A percentile compares a stretch with the other conserved stretches of the same genome.
These are phyloP conservation scores for Drosophila buzzatii DNA, from an alignment of 2,888 invertebrate genomes.

Conservation along the genomic window DNA sequence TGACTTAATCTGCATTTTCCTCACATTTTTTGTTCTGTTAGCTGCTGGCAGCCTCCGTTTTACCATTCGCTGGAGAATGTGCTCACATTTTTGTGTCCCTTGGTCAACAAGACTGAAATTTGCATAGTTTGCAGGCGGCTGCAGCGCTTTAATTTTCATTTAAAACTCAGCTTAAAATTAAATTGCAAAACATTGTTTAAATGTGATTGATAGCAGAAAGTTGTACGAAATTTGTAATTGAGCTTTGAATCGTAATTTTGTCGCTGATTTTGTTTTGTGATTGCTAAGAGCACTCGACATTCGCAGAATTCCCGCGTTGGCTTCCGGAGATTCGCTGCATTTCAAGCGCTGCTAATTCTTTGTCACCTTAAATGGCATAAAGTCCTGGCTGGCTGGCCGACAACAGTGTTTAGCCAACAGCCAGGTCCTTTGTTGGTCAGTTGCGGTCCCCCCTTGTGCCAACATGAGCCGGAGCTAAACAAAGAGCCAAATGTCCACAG, in stretches of 20 bases:
- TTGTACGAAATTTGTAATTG: background rate
- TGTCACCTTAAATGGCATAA: constrained; percentile 67
- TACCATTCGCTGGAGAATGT: constrained; percentile 38
- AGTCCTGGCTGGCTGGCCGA: constrained; percentile 13
- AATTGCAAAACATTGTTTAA: background rate
- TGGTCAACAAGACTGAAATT: constrained; percentile 51
- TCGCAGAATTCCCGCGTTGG: background rate
- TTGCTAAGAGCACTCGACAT: background rate
- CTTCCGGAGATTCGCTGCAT: constrained; percentile 18
- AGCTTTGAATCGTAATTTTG: background rate
- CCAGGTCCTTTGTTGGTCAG: constrained; percentile 17
- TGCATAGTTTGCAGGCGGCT: constrained; percentile 49
- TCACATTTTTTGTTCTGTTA: constrained; percentile 23
- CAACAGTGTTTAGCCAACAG: constrained; percentile 14
- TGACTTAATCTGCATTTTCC: constrained; percentile 77
- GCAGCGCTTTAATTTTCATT: constrained; percentile 30
- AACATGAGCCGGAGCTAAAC: constrained; percentile 2
- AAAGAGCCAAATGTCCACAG: constrained; percentile 15
- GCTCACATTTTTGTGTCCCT: constrained; percentile 47
- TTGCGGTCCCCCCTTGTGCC: background rate
- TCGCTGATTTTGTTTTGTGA: background rate
- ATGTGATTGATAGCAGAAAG: too few species aligned
- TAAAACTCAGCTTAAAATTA: background rate
- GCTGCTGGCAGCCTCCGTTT: constrained; percentile 17
- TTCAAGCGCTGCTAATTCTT: constrained; percentile 66